Evolutionary conservation across 2,888 invertebrate genomes (phyloP).

Genomic region (Melitaea athalia): DNA sequence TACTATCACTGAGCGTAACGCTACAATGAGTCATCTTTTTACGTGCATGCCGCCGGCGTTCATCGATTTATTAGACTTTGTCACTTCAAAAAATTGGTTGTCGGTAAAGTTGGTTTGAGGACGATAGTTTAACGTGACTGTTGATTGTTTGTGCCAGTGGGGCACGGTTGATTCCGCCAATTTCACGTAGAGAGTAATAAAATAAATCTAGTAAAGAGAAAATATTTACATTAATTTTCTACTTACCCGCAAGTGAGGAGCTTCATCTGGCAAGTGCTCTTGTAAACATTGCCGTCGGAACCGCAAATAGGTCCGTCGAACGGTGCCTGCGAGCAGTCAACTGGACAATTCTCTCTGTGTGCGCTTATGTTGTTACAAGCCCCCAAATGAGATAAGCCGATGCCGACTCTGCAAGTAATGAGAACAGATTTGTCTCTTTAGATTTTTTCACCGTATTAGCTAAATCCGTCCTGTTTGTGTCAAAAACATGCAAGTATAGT

Average conservation of each 20-base stretch:
- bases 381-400: slow-evolving; percentile 93
- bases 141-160: no score
- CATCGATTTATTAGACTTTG: no score
- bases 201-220: not conserved
- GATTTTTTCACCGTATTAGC: no score
- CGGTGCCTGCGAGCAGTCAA: slow-evolving; percentile 92
- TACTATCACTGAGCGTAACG: no score
- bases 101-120: no score
- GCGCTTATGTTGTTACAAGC: slow-evolving; percentile 90
- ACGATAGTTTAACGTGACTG: no score
- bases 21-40: no score
- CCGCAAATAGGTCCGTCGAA: slow-evolving; percentile 95
- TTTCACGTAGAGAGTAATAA: not conserved
- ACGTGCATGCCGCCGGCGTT: no score
- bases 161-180: not conserved
- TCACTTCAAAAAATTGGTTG: no score
- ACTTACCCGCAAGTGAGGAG: slow-evolving; percentile 92
- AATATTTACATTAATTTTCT: not conserved
- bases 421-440: slow-evolving; percentile 9
- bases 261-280: slow-evolving; percentile 96
- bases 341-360: slow-evolving; percentile 94
- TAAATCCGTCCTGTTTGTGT: no score
- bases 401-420: slow-evolving; percentile 85
- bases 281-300: slow-evolving; percentile 95
- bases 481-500: no score